Conservation (phyloP, 2,888 invertebrate species). For the Hartigia nigra region DNA sequence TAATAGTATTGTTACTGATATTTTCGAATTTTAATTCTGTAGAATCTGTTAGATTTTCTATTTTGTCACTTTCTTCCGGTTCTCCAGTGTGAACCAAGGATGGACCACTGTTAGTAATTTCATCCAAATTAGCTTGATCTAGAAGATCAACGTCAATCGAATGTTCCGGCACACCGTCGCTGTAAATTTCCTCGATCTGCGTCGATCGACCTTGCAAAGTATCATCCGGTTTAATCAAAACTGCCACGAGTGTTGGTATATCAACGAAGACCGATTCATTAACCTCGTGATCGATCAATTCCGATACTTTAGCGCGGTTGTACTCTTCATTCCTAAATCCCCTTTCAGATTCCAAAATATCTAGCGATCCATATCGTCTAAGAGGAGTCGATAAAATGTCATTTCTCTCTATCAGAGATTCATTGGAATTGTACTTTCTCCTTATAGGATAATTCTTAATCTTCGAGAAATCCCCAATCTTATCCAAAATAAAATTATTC, state of each 20-base stretch:
- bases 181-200: slow-evolving; percentile 52
- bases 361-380: slow-evolving; percentile 44
- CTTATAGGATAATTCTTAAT: slow-evolving; percentile 3
- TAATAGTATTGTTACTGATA: background rate
- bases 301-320: slow-evolving; percentile 43
- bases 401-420: slow-evolving; percentile 21
- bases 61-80: background rate
- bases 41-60: background rate
- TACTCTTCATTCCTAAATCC: slow-evolving; percentile 29
- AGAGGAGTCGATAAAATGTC: slow-evolving; percentile 13
- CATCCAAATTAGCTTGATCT: slow-evolving; percentile 13
- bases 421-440: slow-evolving; percentile 26
- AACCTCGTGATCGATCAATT: slow-evolving; percentile 41
- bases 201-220: slow-evolving; percentile 32
- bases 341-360: slow-evolving; percentile 25
- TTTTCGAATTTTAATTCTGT: background rate
- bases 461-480: background rate
- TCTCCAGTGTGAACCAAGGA: background rate
- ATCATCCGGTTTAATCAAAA: slow-evolving; percentile 54
- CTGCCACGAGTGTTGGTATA: slow-evolving; percentile 56
- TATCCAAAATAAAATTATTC: background rate
- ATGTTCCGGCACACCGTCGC: slow-evolving; percentile 42
- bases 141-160: slow-evolving; percentile 39
- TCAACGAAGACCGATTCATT: slow-evolving; percentile 54
- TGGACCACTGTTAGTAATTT: background rate